These are phyloP conservation scores for Julus scanicus DNA, from an alignment of 2,888 invertebrate genomes.

Conservation along the genomic window DNA sequence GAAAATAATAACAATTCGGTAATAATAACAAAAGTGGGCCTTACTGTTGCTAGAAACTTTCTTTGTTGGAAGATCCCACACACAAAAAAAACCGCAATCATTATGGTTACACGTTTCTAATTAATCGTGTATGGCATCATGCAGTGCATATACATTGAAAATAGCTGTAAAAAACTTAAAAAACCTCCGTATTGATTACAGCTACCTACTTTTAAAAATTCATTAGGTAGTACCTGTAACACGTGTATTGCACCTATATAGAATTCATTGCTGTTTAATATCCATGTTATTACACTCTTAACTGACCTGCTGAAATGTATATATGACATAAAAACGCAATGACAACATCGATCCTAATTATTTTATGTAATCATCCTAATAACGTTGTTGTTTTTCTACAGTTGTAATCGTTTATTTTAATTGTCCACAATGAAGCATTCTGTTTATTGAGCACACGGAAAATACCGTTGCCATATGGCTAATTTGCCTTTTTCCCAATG, in stretches of 20 bases:
- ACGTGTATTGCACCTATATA: not conserved
- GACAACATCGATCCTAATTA: not conserved
- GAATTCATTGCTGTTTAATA: not conserved
- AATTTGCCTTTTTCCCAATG: not conserved
- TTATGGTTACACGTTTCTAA: not conserved
- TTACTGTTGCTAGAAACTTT: not conserved
- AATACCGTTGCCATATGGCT: not conserved
- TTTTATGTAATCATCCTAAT: not conserved
- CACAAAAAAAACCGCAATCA: not conserved
- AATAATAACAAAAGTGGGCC: not conserved
- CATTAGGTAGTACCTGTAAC: not conserved
- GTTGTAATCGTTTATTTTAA: not conserved
- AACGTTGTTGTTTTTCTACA: not conserved
- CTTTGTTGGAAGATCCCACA: not conserved
- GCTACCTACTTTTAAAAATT: conserved; percentile 7
- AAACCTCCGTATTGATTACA: not conserved
- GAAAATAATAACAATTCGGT: not conserved
- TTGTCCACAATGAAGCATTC: not conserved
- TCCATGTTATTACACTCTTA: no score
- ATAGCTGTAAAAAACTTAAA: not conserved
- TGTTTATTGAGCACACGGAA: conserved; percentile 7
- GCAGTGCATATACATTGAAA: not conserved
- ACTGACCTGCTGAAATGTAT: not conserved
- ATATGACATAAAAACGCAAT: no score
- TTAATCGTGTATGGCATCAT: not conserved